Base-by-base conservation (phyloP, 1,140 invertebrate species). In the Papilio xuthus region DNA sequence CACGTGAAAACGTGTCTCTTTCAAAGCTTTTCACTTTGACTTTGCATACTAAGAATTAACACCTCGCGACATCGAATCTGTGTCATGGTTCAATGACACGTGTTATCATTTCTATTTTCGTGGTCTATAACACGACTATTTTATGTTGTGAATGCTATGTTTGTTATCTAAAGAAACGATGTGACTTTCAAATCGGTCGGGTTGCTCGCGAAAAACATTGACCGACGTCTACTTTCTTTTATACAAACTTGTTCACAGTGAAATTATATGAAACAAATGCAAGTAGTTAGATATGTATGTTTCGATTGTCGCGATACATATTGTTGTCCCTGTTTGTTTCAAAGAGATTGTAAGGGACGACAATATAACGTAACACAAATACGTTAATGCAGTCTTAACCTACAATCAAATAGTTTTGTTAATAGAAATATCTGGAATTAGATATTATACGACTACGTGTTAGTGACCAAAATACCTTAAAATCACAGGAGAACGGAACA, bases 241-340 rank as follows among this genome's bases (percentile, higher is more conserved):
- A 88, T 86, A 84, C 75, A 86, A 89, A 88, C 85, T 84, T 82
- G 85, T 88, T 80, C 79, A 82, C 79, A 83, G 87, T 85, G 87
- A 87, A 89, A 87, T 76, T 76, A 63, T n/a, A 76, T 18, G 41
- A 76, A 76, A 76, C 74, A 60, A 44, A 41, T 76, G 9, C 32
- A 63, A 76, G 37, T 76, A 26, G 73, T 72, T 47, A 26, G 41
- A 44, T 15, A 41, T 6, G 12, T 72, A 15, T 7, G 53, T 37
- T 37, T 37, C 32, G 32, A 37, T 37, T 6, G 32, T 7, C 32
- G 7, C 32, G 32, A 37, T 7, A 37, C 32, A 37, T 37, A 37
- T 37, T 37, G 32, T 4, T 37, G 32, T 37, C 32, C 0, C 32
- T 37, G 32, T 37, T 37, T 4, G 4, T 37, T 37, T 37, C 32